Evolutionary conservation across 2,888 invertebrate genomes (phyloP).

Genomic region (Apomyelois bistriatella): DNA sequence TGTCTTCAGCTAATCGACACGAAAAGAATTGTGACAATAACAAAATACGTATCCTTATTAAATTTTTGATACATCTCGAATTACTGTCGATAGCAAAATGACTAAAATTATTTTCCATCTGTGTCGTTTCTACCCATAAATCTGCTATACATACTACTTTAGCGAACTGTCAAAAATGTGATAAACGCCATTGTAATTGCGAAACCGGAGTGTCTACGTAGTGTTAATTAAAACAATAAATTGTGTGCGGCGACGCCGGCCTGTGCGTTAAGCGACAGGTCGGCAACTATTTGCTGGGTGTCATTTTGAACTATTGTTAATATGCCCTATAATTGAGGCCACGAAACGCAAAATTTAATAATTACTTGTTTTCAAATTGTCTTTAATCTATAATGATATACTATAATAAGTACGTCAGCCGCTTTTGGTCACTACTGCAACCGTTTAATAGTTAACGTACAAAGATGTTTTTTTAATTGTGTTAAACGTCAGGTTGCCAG

Average conservation of each 20-base stretch:
- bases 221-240: constrained; percentile 70
- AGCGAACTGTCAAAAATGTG: constrained; percentile 43
- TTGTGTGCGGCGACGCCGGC: constrained; percentile 40
- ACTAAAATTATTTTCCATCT: not conserved
- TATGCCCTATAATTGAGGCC: constrained; percentile 51
- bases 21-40: too few species aligned
- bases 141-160: constrained; percentile 10
- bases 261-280: constrained; percentile 33
- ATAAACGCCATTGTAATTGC: constrained; percentile 48
- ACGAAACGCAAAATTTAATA: constrained; percentile 23
- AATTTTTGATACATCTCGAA: not conserved
- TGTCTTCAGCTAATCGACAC: too few species aligned
- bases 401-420: too few species aligned
- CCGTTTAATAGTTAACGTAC: too few species aligned
- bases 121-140: not conserved
- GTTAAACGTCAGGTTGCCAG: too few species aligned
- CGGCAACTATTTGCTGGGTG: constrained; percentile 53
- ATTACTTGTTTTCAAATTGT: too few species aligned
- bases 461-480: too few species aligned
- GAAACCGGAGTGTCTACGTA: constrained; percentile 48
- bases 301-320: constrained; percentile 59
- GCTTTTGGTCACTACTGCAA: too few species aligned
- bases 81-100: not conserved
- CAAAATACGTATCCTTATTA: too few species aligned
- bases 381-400: too few species aligned